Evolutionary conservation across 2,888 invertebrate species (phyloP).

Genomic region (Iphiclides podalirius): DNA sequence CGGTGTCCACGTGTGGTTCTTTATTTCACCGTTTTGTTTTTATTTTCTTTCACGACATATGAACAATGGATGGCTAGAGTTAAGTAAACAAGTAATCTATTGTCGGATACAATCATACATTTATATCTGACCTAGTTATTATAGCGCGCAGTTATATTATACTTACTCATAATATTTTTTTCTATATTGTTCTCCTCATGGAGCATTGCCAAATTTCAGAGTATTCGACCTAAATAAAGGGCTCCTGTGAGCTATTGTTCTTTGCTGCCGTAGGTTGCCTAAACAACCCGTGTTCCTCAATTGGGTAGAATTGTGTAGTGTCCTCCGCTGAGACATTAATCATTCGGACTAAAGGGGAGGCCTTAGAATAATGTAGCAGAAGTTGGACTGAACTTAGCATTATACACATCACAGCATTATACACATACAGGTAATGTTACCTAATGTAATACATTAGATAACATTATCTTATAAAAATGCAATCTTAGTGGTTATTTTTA

Average conservation of each 20-base stretch:
- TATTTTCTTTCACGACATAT: too few relatives aligned
- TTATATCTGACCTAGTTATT: constrained; percentile 13
- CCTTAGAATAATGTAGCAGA: constrained; percentile 5
- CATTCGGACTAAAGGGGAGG: constrained; percentile 12
- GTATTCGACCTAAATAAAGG: constrained; percentile 42
- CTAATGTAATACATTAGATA: too few relatives aligned
- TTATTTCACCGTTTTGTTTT: too few relatives aligned
- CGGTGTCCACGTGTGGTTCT: too few relatives aligned
- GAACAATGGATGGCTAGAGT: too few relatives aligned
- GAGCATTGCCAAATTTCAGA: constrained; percentile 45
- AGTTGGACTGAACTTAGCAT: background rate
- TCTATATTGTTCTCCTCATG: constrained; percentile 32
- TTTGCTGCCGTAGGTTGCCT: constrained; percentile 2
- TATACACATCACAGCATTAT: background rate
- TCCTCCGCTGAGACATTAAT: constrained; percentile 20
- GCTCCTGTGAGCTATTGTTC: constrained; percentile 31
- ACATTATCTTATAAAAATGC: too few relatives aligned
- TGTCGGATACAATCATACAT: background rate
- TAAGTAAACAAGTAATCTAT: too few relatives aligned
- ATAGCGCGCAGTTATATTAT: background rate
- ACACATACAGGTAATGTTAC: too few relatives aligned
- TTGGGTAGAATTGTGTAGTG: constrained; percentile 31
- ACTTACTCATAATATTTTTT: constrained; percentile 13
- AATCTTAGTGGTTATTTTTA: too few relatives aligned
- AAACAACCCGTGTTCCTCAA: constrained; percentile 24